Base-by-base conservation (phyloP, 2,113 vertebrate species). In the Morone saxatilis region DNA sequence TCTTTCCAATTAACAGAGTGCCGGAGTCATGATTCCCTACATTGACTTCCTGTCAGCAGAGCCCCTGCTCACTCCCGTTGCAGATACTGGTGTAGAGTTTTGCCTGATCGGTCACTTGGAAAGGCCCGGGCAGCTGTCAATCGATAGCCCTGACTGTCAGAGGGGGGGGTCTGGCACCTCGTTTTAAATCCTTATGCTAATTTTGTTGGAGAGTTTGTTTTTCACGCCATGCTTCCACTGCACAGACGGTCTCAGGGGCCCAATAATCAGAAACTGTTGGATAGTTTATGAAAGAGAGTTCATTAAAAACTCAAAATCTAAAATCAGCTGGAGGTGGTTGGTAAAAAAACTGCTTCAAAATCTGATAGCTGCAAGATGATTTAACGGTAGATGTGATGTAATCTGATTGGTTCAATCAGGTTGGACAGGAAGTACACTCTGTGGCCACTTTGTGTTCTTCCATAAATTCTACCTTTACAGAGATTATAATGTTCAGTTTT, bases 41-140 rank as follows among this genome's bases (percentile, higher is more conserved):
- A 92, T 81, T 71, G 89, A 91, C 84, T 89, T 91, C 70, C 87
- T 81, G 85, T 92, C 91, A 89, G 71, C 79, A 71, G 50, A 68
- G 83, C 19, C 77, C 60, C 53, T 2, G n/a, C 61, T 76, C 68
- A 12, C 43, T 66, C 73, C 57, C 25, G 4, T 71, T 22, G 66
- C 65, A 73, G 22, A 79, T 51, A 25, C 2, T 2, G 31, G 59
- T 22, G 68, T 19, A 14, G 59, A 62, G 38, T 81, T 79, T 65
- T 11, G 17, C 74, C 51, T 48, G 43, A 75, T 70, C 40, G 63
- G 87, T 87, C 72, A 31, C 47, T 78, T 0, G 16, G 69, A 80
- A 65, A 67, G 70, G 25, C 16, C 45, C 22, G 0, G 53, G 48
- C 76, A 76, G 80, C 66, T 82, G 78, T 88, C 78, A 79, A 5